A percentile compares a stretch with the other conserved stretches of the same genome.
These are phyloP conservation scores for Coryphaenoides rupestris DNA, from an alignment of 2,113 vertebrate species.

Conservation along the genomic window DNA sequence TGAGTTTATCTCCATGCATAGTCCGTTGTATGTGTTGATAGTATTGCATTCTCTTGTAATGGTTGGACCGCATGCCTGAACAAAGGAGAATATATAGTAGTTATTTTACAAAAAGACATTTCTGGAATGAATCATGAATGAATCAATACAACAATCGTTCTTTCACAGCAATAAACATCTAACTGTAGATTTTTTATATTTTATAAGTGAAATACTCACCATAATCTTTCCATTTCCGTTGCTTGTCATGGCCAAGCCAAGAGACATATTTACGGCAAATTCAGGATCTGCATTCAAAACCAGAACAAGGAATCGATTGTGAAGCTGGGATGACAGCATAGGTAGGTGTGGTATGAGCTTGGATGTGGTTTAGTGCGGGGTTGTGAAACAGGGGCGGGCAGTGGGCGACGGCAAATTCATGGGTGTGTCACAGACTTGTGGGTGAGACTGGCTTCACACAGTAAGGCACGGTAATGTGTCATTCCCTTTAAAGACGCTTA, in stretches of 20 bases:
- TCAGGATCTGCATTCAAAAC: slow-evolving; percentile 42
- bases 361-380: too few species aligned
- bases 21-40: slow-evolving; percentile 63
- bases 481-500: too few species aligned
- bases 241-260: slow-evolving; percentile 64
- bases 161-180: too few species aligned
- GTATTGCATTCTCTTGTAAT: slow-evolving; percentile 61
- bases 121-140: not conserved
- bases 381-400: too few species aligned
- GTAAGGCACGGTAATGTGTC: too few species aligned
- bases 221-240: slow-evolving; percentile 31
- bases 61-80: slow-evolving; percentile 69
- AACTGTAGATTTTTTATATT: too few species aligned
- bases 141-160: not conserved
- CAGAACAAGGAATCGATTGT: too few species aligned
- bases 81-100: not conserved
- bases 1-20: slow-evolving; percentile 36
- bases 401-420: too few species aligned
- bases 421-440: too few species aligned
- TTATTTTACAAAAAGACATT: not conserved
- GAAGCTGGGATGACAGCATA: too few species aligned
- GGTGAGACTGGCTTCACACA: too few species aligned
- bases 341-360: too few species aligned
- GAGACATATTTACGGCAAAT: slow-evolving; percentile 65
- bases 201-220: slow-evolving; percentile 44